A percentile compares a stretch with the other conserved stretches of the same genome.
phyloP scores from a whole-genome alignment of 2,888 invertebrate genomes.

The Sepiola atlantica region DNA sequence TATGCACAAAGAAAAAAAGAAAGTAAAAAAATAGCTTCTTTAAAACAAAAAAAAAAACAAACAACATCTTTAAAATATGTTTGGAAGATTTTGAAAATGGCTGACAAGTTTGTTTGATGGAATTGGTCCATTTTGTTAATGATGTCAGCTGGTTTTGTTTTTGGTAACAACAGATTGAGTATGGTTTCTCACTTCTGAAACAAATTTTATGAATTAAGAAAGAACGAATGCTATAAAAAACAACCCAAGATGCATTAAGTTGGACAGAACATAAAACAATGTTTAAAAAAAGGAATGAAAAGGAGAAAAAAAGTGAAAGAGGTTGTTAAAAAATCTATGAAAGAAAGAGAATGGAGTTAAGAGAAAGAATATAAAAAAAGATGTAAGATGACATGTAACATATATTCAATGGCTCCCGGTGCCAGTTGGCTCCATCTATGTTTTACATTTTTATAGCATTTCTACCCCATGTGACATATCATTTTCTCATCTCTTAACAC shows the following conservation, averaged over 20 bases:
- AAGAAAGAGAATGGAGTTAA: not conserved
- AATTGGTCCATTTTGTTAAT: not conserved
- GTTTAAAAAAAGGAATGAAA: not conserved
- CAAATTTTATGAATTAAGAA: not conserved
- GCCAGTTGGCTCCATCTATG: not conserved
- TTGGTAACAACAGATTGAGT: not conserved
- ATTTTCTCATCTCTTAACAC: slow-evolving; percentile 34
- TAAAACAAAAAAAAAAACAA: not conserved
- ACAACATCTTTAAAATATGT: not conserved
- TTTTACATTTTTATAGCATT: slow-evolving; percentile 32
- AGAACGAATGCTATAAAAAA: not conserved
- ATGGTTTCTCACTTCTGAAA: not conserved
- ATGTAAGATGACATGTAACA: not conserved
- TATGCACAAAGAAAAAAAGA: not conserved
- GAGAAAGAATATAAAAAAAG: not conserved
- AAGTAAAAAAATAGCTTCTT: not conserved
- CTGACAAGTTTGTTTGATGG: not conserved
- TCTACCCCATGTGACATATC: slow-evolving; percentile 21
- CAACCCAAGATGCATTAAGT: not conserved
- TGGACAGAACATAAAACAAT: slow-evolving; percentile 15
- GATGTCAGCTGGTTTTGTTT: slow-evolving; percentile 15
- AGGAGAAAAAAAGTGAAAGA: not conserved
- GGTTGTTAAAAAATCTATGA: not conserved
- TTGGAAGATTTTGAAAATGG: slow-evolving; percentile 17
- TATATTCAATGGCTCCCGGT: slow-evolving; percentile 9